A percentile compares a stretch with the other conserved stretches of the same genome.
Conservation (phyloP, 1,140 invertebrate species). For the Asbolus verrucosus region DNA sequence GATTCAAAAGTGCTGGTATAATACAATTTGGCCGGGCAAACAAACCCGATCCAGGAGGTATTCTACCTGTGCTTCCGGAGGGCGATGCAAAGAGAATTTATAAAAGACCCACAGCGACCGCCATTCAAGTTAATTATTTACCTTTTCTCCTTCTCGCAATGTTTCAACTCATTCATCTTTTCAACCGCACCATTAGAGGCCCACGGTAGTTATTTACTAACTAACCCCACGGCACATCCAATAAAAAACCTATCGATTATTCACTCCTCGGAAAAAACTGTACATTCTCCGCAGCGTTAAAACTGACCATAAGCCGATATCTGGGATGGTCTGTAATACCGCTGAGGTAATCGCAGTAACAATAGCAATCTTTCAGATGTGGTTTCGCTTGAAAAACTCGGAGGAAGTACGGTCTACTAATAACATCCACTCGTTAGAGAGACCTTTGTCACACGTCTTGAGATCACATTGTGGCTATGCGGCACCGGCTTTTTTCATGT, state of each 20-base stretch:
- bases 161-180: conserved; percentile 46
- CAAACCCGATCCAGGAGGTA: conserved; percentile 24
- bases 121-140: conserved; percentile 44
- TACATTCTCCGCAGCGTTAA: neutral
- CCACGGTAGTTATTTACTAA: conserved; percentile 44
- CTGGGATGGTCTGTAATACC: conserved; percentile 6
- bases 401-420: conserved; percentile 44
- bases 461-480: neutral
- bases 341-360: conserved; percentile 22
- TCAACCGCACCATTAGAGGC: conserved; percentile 46
- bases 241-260: conserved; percentile 37
- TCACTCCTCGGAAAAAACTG: conserved; percentile 20
- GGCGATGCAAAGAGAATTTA: conserved; percentile 40
- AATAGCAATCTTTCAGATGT: conserved; percentile 39
- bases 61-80: conserved; percentile 44
- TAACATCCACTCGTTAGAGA: conserved; percentile 11
- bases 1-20: conserved; percentile 29
- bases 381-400: conserved; percentile 41
- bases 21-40: conserved; percentile 8
- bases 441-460: conserved; percentile 35
- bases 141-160: conserved; percentile 40
- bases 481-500: neutral
- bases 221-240: conserved; percentile 30
- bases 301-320: conserved; percentile 15
- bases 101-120: conserved; percentile 22